phyloP scores from a whole-genome alignment of 2,113 vertebrate species.

The Tenebrosternarchus preto region DNA sequence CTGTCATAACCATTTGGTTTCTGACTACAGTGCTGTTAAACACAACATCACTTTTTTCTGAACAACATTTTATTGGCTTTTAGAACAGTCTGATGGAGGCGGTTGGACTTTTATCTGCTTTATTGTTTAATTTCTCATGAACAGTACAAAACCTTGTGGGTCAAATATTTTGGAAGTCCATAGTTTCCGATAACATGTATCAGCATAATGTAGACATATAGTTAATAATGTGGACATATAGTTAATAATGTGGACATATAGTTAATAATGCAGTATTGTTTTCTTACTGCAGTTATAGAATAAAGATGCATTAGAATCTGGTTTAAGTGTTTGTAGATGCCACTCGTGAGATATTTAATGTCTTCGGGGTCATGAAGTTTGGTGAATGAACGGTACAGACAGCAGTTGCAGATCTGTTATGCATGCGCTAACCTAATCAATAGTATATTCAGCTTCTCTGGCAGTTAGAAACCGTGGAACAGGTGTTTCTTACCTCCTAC shows the following conservation, averaged over 20 bases:
- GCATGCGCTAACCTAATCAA: constrained; percentile 23
- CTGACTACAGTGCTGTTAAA: constrained; percentile 8
- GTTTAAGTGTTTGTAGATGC: too few species aligned
- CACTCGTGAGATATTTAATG: not conserved
- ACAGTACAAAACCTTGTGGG: not conserved
- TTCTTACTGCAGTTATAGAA: too few species aligned
- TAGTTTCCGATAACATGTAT: too few species aligned
- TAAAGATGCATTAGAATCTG: too few species aligned
- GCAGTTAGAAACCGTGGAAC: constrained; percentile 49
- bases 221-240: not conserved
- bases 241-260: not conserved
- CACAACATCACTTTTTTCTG: not conserved
- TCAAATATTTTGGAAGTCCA: not conserved
- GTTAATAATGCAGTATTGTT: not conserved
- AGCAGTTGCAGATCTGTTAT: constrained; percentile 26
- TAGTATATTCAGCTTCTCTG: constrained; percentile 41
- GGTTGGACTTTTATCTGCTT: not conserved
- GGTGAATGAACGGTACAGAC: constrained; percentile 25
- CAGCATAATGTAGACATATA: not conserved
- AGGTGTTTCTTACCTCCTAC: constrained; percentile 67
- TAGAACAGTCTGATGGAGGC: not conserved
- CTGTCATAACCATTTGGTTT: constrained; percentile 30
- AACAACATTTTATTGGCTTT: not conserved
- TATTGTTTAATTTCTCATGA: not conserved
- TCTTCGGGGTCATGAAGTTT: not conserved